A percentile compares a stretch with the other conserved stretches of the same genome.
These are phyloP conservation scores for Florisuga fusca DNA, from an alignment of 2,797 vertebrate species.

Conservation along the genomic window DNA sequence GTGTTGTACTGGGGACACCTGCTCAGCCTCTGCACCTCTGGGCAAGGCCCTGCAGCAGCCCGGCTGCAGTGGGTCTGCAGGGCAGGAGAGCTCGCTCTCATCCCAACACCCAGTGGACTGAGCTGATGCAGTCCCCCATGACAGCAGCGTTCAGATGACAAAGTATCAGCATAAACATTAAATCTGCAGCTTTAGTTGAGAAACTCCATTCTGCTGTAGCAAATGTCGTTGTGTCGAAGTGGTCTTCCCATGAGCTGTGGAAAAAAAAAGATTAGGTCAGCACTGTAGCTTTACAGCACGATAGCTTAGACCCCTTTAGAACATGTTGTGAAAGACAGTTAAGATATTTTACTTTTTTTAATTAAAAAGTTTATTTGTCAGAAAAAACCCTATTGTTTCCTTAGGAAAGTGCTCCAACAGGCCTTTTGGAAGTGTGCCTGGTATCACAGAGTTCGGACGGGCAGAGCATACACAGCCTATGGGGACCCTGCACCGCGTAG, in stretches of 20 bases:
- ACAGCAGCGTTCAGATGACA: accelerated
- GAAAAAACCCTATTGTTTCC: accelerated
- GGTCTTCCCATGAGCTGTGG: background rate
- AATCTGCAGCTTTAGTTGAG: accelerated
- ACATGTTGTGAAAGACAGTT: no score
- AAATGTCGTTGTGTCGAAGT: accelerated
- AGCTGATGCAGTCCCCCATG: accelerated
- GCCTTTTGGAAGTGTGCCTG: accelerated
- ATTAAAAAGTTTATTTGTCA: no score
- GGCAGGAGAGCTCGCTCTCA: accelerated
- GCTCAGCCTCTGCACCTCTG: accelerated
- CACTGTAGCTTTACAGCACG: accelerated
- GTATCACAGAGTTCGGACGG: accelerated
- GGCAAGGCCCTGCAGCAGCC: accelerated
- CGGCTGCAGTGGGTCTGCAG: accelerated
- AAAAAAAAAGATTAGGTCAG: accelerated
- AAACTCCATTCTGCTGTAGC: background rate
- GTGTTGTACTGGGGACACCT: accelerated
- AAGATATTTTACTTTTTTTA: no score
- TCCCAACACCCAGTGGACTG: background rate
- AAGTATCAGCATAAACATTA: background rate
- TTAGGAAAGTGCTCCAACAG: accelerated
- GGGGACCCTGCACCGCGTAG: accelerated
- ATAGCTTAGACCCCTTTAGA: no score
- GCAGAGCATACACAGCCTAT: accelerated